These are phyloP conservation scores for Megamerina dolium DNA, from an alignment of 2,888 invertebrate species.

Conservation along the genomic window DNA sequence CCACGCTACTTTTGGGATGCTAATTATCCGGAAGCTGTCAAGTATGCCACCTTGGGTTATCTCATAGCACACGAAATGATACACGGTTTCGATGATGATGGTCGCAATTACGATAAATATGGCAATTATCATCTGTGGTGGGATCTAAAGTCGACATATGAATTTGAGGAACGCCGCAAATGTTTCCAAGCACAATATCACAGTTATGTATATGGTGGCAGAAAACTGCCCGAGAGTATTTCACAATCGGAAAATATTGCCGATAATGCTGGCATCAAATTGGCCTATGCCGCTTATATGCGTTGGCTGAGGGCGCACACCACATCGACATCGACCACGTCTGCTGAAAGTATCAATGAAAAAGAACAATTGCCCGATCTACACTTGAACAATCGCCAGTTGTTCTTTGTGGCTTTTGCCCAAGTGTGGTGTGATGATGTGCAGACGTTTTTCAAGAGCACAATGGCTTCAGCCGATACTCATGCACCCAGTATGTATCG, in stretches of 20 bases:
- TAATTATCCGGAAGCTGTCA: constrained; percentile 37
- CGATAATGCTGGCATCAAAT: constrained; percentile 40
- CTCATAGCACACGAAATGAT: constrained; percentile 41
- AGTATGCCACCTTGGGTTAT: constrained; percentile 38
- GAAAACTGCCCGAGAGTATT: constrained; percentile 23
- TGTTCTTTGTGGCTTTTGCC: constrained; percentile 40
- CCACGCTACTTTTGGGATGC: constrained; percentile 36
- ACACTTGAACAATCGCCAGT: constrained; percentile 29
- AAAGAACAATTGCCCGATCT: constrained; percentile 31
- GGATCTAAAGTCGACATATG: constrained; percentile 32
- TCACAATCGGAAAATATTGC: constrained; percentile 41
- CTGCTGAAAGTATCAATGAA: constrained; percentile 15
- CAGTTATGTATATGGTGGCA: constrained; percentile 28
- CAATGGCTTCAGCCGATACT: constrained; percentile 20
- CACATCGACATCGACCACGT: not conserved
- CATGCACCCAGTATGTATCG: constrained; percentile 36
- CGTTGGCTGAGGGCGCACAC: constrained; percentile 30
- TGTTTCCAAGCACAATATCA: constrained; percentile 43
- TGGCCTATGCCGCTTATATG: constrained; percentile 40
- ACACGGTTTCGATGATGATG: constrained; percentile 42
- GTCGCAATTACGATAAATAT: constrained; percentile 31
- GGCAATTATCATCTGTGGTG: constrained; percentile 36
- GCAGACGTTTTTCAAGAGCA: constrained; percentile 23
- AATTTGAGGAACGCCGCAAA: constrained; percentile 34
- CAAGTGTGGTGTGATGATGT: constrained; percentile 41